Evolutionary conservation across 2,113 vertebrate genomes (phyloP), one percentile per base, ranked within the genome.

Genomic region (Lampris megalopsis): DNA sequence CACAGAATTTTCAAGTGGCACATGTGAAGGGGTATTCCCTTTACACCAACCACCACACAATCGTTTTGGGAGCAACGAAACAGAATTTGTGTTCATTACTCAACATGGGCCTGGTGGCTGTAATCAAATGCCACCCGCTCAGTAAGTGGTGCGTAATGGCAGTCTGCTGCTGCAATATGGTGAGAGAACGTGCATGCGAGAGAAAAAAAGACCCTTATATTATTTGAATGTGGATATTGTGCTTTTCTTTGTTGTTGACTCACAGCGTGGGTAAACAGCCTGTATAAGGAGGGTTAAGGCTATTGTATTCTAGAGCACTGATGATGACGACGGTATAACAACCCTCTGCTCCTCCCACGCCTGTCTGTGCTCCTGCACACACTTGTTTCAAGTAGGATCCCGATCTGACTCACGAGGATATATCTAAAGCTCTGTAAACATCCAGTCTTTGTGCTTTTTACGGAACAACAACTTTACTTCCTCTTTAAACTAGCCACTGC

Each of bases 341-440:
- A 11, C 63, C 38, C 4, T 8, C 36, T 9, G 10, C 38, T 37
- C 4, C 3, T n/a, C 11, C 54, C 0, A 36, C 69, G 50, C 53
- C 73, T 71, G 64, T 68, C 50, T 1, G 75, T 67, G 79, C 66
- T 68, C 1, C 50, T 1, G 75, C 71, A 81, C 66, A 71, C 1
- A 35, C 8, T 8, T 50, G 11, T 48, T 56, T 61, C 8, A 71
- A 43, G 47, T 10, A 5, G 53, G 58, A 65, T 40, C 38, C 45
- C 66, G 52, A 71, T 40, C 56, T 52, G 47, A 58, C 37, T 13
- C 69, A n/a, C 1, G 49, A 56, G 48, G 2, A 48, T 11, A 8
- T n/a, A 24, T 69, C 66, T 62, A 52, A 41, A 69, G 40, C 60
- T 6, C 10, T 2, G 5, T 9, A 1, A 40, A 74, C 75, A 83